Evolutionary conservation across 1,140 invertebrate genomes (phyloP), one percentile per base, ranked within the genome.

Genomic region (Carposina sasakii): DNA sequence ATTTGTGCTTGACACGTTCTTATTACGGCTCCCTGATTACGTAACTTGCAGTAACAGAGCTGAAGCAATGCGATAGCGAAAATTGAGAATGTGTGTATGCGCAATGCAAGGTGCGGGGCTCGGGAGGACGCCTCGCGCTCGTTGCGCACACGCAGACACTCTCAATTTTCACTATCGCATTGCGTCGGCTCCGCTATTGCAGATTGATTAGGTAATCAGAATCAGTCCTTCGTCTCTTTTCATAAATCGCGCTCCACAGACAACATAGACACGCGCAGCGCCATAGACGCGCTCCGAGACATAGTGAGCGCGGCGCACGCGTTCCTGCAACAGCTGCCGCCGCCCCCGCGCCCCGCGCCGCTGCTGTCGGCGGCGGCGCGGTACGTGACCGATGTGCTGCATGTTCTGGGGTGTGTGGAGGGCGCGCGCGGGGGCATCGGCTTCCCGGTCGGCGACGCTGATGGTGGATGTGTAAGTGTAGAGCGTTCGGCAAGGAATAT

Each of bases 191-290:
- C n/a, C n/a, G n/a, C n/a, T n/a, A n/a, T n/a, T n/a, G n/a, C n/a
- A n/a, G n/a, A n/a, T n/a, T n/a, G n/a, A n/a, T n/a, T n/a, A n/a
- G n/a, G n/a, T n/a, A n/a, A n/a, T n/a, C n/a, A n/a, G n/a, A n/a
- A n/a, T n/a, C n/a, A n/a, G n/a, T n/a, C n/a, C n/a, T n/a, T n/a
- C n/a, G n/a, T n/a, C n/a, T n/a, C n/a, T n/a, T n/a, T n/a, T n/a
- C n/a, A n/a, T n/a, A n/a, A n/a, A n/a, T n/a, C n/a, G 2, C 37
- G 21, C 23, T 37, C 2, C 85, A 33, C 67, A 95, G 95, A 99
- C 86, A 99, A 98, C 73, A 90, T 99, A 45, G 96, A 99, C 81
- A 99, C 98, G 0, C 91, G 93, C 66, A 87, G 88, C 16, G 91
- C 92, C 0, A 73, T 99, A 22, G 96, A 99, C 66, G 85, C 86